Percentiles rank a stretch among this genome's conserved stretches.
These are phyloP conservation scores for Siniperca chuatsi DNA, from an alignment of 2,113 vertebrate species.

Conservation along the genomic window DNA sequence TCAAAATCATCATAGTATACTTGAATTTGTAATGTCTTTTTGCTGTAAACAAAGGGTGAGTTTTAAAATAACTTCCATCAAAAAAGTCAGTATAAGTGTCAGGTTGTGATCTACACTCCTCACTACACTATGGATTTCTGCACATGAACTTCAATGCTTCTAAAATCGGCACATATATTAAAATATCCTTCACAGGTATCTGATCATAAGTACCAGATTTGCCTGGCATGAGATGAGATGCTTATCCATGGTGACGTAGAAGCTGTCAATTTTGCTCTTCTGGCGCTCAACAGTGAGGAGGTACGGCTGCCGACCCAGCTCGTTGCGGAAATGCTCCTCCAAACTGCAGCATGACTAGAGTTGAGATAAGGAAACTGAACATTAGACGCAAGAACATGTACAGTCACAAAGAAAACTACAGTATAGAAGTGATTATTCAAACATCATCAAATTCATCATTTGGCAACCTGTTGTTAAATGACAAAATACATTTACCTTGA, in stretches of 20 bases:
- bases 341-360: no score
- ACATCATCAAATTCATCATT: no score
- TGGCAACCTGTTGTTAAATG: no score
- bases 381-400: constrained; percentile 12
- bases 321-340: no score
- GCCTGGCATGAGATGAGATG: no score
- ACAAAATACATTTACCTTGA: no score
- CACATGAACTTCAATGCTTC: constrained; percentile 31
- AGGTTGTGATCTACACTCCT: neutral
- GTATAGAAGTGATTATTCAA: neutral
- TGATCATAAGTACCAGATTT: constrained; percentile 4
- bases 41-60: neutral
- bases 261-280: no score
- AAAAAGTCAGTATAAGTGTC: constrained; percentile 2
- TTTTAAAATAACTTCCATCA: constrained; percentile 40
- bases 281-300: no score
- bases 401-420: neutral
- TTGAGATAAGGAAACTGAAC: neutral
- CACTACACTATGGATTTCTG: constrained; percentile 32
- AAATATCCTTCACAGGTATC: constrained; percentile 8
- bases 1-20: constrained; percentile 23
- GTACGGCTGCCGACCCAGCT: no score
- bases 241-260: no score
- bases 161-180: constrained; percentile 15
- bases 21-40: constrained; percentile 30